Conservation (phyloP, 1,140 invertebrate species). For the Nasonia longicornis region DNA sequence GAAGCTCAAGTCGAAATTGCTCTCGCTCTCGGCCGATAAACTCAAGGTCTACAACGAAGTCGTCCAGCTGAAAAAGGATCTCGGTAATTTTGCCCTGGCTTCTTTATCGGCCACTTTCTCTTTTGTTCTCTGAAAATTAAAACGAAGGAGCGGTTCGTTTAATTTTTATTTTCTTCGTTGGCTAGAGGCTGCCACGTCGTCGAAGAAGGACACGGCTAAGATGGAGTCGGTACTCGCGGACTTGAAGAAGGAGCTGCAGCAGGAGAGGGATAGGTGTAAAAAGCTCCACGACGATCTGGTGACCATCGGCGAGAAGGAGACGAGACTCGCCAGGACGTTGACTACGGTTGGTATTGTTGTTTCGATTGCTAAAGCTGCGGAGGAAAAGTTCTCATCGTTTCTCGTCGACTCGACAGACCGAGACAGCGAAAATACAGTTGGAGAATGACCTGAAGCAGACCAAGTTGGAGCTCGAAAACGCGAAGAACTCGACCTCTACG, state of each 20-base stretch:
- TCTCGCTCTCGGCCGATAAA: constrained; percentile 64
- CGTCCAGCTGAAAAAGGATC: constrained; percentile 64
- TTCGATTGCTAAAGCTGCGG: not conserved
- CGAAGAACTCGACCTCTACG: constrained; percentile 56
- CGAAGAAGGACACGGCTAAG: constrained; percentile 60
- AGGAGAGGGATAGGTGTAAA: constrained; percentile 64
- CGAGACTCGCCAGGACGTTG: constrained; percentile 60
- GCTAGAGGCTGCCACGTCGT: constrained; percentile 58
- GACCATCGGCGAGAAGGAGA: constrained; percentile 58
- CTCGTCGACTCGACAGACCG: constrained; percentile 51
- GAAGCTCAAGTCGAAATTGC: constrained; percentile 71
- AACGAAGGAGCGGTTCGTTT: not conserved
- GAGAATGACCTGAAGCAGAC: constrained; percentile 62
- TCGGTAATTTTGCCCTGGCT: constrained; percentile 53
- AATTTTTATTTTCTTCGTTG: not conserved
- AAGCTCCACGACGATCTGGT: constrained; percentile 66
- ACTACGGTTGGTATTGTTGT: constrained; percentile 54
- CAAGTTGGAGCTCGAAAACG: constrained; percentile 64
- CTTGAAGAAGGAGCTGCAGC: constrained; percentile 61
- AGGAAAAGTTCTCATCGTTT: not conserved
- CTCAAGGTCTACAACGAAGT: constrained; percentile 66
- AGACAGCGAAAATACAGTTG: constrained; percentile 59
- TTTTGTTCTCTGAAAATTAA: constrained; percentile 13
- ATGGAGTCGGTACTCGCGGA: constrained; percentile 60
- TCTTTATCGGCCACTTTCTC: not conserved